phyloP scores from a whole-genome alignment of 2,797 vertebrate species.

The Smutsia temminckii region DNA sequence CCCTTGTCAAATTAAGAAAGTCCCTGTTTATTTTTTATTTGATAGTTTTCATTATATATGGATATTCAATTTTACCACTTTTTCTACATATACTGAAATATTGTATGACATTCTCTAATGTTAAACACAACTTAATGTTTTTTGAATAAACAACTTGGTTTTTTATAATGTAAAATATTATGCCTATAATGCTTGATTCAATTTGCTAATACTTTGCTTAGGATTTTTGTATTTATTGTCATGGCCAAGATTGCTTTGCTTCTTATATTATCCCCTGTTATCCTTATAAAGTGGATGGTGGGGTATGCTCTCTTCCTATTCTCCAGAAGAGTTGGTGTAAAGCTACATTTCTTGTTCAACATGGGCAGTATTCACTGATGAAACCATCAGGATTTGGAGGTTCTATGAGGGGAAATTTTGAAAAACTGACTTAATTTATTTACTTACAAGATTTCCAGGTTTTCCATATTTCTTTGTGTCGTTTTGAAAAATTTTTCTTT shows the following conservation, averaged over 20 bases:
- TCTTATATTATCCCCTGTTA: not conserved
- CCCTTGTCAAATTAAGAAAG: constrained; percentile 3
- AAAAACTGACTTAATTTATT: not conserved
- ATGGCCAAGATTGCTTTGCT: not conserved
- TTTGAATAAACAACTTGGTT: not conserved
- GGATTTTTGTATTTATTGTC: not conserved
- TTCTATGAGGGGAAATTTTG: not conserved
- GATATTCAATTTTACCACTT: not conserved
- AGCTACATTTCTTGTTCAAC: not conserved
- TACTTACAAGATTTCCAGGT: not conserved
- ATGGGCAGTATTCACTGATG: not conserved
- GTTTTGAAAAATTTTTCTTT: not conserved
- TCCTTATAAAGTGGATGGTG: not conserved
- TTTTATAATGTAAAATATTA: not conserved
- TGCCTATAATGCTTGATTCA: not conserved
- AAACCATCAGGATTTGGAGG: not conserved
- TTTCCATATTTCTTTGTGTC: not conserved
- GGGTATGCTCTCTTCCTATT: not conserved
- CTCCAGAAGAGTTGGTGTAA: not conserved
- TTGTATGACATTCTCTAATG: not conserved
- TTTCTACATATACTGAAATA: not conserved
- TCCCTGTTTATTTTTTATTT: not conserved
- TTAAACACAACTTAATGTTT: not conserved
- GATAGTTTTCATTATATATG: not conserved
- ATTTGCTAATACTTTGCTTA: not conserved